A percentile compares a stretch with the other conserved stretches of the same genome.
phyloP scores from a whole-genome alignment of 2,113 vertebrate species.

The Fregetta grallaria region DNA sequence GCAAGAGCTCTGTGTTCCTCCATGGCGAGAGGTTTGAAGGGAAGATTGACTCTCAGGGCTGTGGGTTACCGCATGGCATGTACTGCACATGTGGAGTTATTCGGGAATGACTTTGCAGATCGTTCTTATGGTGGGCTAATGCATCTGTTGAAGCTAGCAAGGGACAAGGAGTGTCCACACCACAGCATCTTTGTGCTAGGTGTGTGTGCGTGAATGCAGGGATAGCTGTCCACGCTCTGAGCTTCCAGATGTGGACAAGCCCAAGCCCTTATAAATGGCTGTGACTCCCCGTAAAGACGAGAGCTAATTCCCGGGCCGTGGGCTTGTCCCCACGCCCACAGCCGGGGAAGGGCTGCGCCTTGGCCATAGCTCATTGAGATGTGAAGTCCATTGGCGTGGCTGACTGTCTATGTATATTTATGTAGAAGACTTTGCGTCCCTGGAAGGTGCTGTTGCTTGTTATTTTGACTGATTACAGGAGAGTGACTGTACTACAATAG shows the following conservation, averaged over 20 bases:
- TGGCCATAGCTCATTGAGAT: slow-evolving; percentile 41
- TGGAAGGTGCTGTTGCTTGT: slow-evolving; percentile 73
- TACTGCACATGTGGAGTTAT: rapidly evolving
- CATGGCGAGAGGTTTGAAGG: neutral
- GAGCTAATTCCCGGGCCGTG: neutral
- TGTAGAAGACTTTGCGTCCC: slow-evolving; percentile 51
- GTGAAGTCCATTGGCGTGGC: slow-evolving; percentile 9
- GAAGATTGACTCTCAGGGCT: neutral
- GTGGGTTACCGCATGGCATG: rapidly evolving
- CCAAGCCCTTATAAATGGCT: neutral
- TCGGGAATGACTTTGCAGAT: neutral
- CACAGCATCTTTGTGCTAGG: neutral
- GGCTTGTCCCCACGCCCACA: neutral
- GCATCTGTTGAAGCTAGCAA: rapidly evolving
- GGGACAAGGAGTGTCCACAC: neutral
- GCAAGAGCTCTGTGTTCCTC: neutral
- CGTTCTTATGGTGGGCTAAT: rapidly evolving
- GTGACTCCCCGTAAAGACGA: rapidly evolving
- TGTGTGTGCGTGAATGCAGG: neutral
- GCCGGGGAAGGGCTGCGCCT: neutral
- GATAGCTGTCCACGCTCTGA: neutral
- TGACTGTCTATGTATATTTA: slow-evolving; percentile 66
- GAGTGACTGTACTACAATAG: slow-evolving; percentile 66
- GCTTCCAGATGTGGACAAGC: neutral
- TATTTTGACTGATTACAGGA: slow-evolving; percentile 78